Evolutionary conservation across 1,140 invertebrate genomes (phyloP), one percentile per base, ranked within the genome.

Genomic region (Zaprionus ornatus): DNA sequence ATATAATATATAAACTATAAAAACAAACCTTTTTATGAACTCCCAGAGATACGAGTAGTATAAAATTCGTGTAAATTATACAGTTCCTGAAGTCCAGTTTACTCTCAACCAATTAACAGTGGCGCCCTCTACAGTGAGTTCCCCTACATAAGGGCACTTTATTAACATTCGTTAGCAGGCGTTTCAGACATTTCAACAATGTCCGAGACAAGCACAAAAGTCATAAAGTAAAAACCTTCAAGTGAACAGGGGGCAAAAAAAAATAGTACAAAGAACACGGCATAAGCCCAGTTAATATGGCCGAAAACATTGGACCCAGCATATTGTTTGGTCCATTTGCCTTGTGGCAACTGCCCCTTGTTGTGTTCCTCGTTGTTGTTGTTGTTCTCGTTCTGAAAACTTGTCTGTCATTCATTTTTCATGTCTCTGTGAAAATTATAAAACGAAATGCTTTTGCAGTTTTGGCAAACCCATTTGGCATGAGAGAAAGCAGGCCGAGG

Each of bases 351-450:
- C 27, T 59, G 29, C 17, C 29, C 21, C 23, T 60, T 55, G 6
- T 25, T 45, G 15, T 59, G 29, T 15, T 23, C 21, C 23, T 60
- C 48, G 6, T 25, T 45, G 15, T 25, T n/a, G 15, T n/a, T n/a
- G 15, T 40, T 40, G 13, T 40, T 45, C 15, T 65, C 48, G 4
- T 25, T 55, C 15, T 42, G 9, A 12, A 56, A 59, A 40, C 40
- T 27, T 74, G 66, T 29, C 59, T 71, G 45, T 55, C 64, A 65
- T 76, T 83, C 55, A 72, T 66, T 72, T 73, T 73, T 72, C 52
- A 65, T 37, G 55, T 62, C 64, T 19, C 50, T 45, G 19, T 45
- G 23, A 32, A 59, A 71, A 54, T 64, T 71, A 71, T 74, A 37
- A 67, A 80, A 70, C 60, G 62, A 84, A 63, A 71, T 42, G 29